These are phyloP conservation scores for Incurvaria masculella DNA, from an alignment of 2,888 invertebrate species.

Conservation along the genomic window DNA sequence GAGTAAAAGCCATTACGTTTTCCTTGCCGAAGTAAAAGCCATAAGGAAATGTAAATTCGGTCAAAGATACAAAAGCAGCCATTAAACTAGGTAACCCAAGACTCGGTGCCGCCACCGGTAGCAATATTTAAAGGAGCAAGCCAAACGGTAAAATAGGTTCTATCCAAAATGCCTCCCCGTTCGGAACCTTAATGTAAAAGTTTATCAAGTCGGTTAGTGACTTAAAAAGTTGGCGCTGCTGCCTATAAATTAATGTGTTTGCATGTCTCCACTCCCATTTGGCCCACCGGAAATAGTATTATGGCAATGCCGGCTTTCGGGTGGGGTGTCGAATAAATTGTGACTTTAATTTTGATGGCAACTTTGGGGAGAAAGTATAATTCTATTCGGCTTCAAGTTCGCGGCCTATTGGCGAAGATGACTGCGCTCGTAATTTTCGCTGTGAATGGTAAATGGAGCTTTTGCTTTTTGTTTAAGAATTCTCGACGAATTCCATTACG, in stretches of 20 bases:
- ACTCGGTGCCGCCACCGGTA: not conserved
- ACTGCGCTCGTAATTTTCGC: constrained; percentile 7
- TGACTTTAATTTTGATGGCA: constrained; percentile 44
- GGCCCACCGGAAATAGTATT: constrained; percentile 17
- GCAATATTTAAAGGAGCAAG: not conserved
- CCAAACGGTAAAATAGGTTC: constrained; percentile 25
- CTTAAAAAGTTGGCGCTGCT: constrained; percentile 41
- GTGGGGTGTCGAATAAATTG: constrained; percentile 36
- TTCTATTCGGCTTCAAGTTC: constrained; percentile 46
- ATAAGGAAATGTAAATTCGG: not conserved
- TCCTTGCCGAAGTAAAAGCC: not conserved
- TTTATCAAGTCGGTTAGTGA: constrained; percentile 33
- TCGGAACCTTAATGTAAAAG: constrained; percentile 47
- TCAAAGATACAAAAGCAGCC: not conserved
- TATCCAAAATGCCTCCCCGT: constrained; percentile 37
- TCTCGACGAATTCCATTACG: no score
- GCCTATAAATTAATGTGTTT: constrained; percentile 50
- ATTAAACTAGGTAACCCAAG: not conserved
- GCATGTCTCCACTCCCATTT: constrained; percentile 34
- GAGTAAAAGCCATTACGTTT: not conserved
- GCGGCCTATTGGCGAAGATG: constrained; percentile 37
- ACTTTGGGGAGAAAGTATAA: constrained; percentile 51
- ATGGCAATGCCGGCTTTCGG: constrained; percentile 1
- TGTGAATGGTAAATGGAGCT: no score
- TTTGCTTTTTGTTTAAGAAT: no score